Percentiles rank a stretch among this genome's conserved stretches.
phyloP scores from a whole-genome alignment of 2,888 invertebrate genomes.

The Drosophila eohydei region DNA sequence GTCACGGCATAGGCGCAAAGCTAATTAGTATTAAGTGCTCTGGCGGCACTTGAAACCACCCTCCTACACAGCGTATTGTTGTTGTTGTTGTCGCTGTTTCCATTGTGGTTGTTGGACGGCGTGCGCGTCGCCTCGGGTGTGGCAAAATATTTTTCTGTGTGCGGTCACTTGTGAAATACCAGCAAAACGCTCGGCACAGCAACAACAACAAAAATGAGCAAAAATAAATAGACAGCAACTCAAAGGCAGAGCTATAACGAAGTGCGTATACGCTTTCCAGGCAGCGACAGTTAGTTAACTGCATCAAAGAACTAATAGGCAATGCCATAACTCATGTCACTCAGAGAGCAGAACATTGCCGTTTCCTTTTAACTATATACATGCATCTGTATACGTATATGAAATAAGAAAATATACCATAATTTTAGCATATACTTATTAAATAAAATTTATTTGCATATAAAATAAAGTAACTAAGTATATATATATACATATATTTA shows the following conservation, averaged over 20 bases:
- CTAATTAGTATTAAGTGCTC: slow-evolving; percentile 82
- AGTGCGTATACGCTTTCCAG: slow-evolving; percentile 21
- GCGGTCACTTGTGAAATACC: slow-evolving; percentile 78
- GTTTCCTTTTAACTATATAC: neutral
- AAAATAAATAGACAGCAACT: slow-evolving; percentile 8
- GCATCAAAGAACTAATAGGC: neutral
- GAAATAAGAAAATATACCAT: neutral
- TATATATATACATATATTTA: too few relatives aligned
- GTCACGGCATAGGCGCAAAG: slow-evolving; percentile 79
- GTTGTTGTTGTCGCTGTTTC: slow-evolving; percentile 25
- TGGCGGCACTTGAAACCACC: slow-evolving; percentile 72
- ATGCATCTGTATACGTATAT: neutral
- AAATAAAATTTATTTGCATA: too few relatives aligned
- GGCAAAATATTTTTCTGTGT: slow-evolving; percentile 78
- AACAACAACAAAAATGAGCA: slow-evolving; percentile 22
- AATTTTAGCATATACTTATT: too few relatives aligned
- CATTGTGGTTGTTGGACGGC: slow-evolving; percentile 37
- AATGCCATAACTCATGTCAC: neutral
- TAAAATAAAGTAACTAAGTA: too few relatives aligned
- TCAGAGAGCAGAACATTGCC: neutral
- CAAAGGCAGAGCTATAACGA: slow-evolving; percentile 1
- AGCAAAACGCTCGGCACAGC: slow-evolving; percentile 57
- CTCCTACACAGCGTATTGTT: slow-evolving; percentile 16
- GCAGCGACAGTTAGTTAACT: neutral
- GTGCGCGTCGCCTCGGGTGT: slow-evolving; percentile 68